Conservation (phyloP, 2,888 invertebrate genomes). For the Eilema caniola region DNA sequence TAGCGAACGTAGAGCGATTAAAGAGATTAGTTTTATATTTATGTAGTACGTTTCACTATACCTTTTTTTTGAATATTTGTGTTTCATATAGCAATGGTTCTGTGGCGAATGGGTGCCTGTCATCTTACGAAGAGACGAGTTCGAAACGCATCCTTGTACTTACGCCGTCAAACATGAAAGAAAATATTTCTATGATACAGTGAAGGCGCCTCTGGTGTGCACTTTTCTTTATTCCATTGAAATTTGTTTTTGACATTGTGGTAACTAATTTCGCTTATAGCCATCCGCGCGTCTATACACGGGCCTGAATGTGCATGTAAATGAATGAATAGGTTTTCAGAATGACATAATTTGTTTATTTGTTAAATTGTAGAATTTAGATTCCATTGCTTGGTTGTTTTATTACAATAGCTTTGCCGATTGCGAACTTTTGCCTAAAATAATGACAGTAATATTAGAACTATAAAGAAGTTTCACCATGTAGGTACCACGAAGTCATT, state of each 20-base stretch:
- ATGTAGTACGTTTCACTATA: background rate
- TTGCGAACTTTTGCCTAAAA: too few species aligned
- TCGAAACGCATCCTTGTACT: constrained; percentile 17
- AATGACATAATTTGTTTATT: background rate
- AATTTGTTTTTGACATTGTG: constrained; percentile 7
- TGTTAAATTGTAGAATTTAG: background rate
- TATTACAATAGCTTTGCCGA: too few species aligned
- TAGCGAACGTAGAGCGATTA: too few species aligned
- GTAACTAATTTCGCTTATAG: background rate
- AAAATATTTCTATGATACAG: constrained; percentile 1
- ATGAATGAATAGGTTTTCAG: background rate
- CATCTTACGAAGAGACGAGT: background rate
- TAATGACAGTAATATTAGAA: too few species aligned
- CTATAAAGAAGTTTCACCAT: too few species aligned
- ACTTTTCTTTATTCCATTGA: constrained; percentile 5
- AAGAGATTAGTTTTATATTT: too few species aligned
- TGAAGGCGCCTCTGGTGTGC: background rate
- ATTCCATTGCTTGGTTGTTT: too few species aligned
- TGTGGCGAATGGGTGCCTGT: constrained; percentile 40
- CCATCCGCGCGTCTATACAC: background rate
- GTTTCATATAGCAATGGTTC: constrained; percentile 44
- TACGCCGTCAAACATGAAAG: background rate
- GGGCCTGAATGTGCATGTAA: constrained; percentile 3
- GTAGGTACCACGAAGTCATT: too few species aligned
- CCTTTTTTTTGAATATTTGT: constrained; percentile 47